These are phyloP conservation scores for Myanophis thanlyinensis DNA, from an alignment of 2,113 vertebrate species.

Conservation along the genomic window DNA sequence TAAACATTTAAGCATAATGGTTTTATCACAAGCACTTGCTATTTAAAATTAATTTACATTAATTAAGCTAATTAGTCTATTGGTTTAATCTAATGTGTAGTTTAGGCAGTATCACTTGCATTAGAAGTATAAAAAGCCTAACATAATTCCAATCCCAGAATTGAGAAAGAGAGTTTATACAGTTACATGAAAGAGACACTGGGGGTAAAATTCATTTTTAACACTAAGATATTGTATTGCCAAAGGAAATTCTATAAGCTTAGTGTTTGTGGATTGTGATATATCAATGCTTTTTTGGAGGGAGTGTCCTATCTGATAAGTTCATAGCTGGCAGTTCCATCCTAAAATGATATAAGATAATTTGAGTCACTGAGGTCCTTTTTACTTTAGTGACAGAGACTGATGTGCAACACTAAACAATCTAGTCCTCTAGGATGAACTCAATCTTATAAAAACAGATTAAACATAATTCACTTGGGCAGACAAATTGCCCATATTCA, in stretches of 20 bases:
- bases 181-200: neutral
- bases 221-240: neutral
- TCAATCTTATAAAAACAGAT: neutral
- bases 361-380: neutral
- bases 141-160: neutral
- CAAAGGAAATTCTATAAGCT: neutral
- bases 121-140: neutral
- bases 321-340: neutral
- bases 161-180: neutral
- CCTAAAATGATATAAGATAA: neutral
- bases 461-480: neutral
- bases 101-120: neutral
- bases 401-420: neutral
- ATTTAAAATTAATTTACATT: conserved; percentile 10
- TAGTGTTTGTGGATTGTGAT: neutral
- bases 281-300: fast-evolving
- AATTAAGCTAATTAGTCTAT: neutral
- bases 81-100: neutral
- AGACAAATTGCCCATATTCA: neutral
- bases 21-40: neutral
- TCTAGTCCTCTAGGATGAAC: neutral
- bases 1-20: neutral
- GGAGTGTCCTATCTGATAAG: too few relatives aligned
- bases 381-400: neutral
- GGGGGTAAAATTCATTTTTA: neutral